Conservation (phyloP, 2,797 vertebrate species). For the Helicolenus hilgendorfi region DNA sequence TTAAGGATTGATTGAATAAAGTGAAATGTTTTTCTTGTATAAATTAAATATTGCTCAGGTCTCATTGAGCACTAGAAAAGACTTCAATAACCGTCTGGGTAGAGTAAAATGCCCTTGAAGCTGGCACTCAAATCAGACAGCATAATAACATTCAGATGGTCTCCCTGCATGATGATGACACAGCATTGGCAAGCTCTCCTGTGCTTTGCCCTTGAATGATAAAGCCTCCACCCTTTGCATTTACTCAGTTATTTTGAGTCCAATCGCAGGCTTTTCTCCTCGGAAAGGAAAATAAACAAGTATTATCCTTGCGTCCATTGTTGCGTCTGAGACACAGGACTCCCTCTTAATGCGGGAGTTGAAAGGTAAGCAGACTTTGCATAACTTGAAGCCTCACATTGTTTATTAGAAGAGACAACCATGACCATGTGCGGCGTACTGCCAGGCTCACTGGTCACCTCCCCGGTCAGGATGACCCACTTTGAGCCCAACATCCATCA, state of each 20-base stretch:
- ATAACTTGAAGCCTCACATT: conserved; percentile 51
- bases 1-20: conserved; percentile 44
- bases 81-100: conserved; percentile 28
- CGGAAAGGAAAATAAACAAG: background rate
- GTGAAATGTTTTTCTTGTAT: conserved; percentile 19
- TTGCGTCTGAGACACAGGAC: conserved; percentile 32
- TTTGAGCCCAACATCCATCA: conserved; percentile 52
- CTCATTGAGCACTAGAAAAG: conserved; percentile 41
- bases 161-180: conserved; percentile 81
- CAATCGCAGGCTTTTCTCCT: background rate
- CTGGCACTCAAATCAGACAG: conserved; percentile 75
- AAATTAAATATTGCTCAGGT: conserved; percentile 45
- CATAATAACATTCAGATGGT: conserved; percentile 82
- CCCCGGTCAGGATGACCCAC: conserved; percentile 55
- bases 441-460: conserved; percentile 28
- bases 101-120: conserved; percentile 74
- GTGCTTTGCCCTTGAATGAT: conserved; percentile 71
- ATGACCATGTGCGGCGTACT: conserved; percentile 45
- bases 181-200: conserved; percentile 67
- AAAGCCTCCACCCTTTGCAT: conserved; percentile 31
- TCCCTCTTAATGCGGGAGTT: conserved; percentile 5
- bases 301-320: background rate
- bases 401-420: conserved; percentile 74
- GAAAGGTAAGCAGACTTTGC: conserved; percentile 62
- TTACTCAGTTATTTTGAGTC: background rate